These are phyloP conservation scores for Periophthalmus magnuspinnatus DNA, from an alignment of 2,797 vertebrate species.

Conservation along the genomic window DNA sequence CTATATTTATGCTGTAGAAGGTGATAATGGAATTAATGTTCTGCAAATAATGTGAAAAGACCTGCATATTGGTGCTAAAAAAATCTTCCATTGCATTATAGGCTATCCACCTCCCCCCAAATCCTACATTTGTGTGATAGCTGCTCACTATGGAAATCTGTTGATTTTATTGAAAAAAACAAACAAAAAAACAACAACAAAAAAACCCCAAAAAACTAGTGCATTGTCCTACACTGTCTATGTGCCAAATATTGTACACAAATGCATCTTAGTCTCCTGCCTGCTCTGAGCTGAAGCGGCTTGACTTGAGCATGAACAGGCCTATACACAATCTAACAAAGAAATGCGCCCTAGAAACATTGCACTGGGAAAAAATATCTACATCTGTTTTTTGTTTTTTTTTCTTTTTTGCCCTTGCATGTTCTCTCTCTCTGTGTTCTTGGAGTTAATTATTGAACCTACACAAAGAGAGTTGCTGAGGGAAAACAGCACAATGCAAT, in stretches of 20 bases:
- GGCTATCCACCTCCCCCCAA: neutral
- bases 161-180: constrained; percentile 14
- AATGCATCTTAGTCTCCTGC: constrained; percentile 45
- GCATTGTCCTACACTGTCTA: constrained; percentile 48
- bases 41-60: neutral
- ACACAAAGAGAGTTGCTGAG: constrained; percentile 35
- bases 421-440: constrained; percentile 27
- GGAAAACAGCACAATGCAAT: constrained; percentile 34
- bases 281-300: constrained; percentile 37
- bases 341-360: constrained; percentile 24
- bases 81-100: neutral
- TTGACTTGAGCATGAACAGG: constrained; percentile 26
- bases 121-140: neutral
- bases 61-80: constrained; percentile 4
- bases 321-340: constrained; percentile 19
- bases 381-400: constrained; percentile 44
- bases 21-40: neutral
- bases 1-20: neutral
- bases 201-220: too few species aligned
- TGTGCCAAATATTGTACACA: constrained; percentile 56
- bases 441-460: constrained; percentile 59
- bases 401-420: constrained; percentile 35
- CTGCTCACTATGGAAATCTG: neutral
- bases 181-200: too few species aligned
- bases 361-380: constrained; percentile 21